These are phyloP conservation scores for Marmota flaviventris DNA, from an alignment of 2,113 vertebrate genomes.

Conservation along the genomic window DNA sequence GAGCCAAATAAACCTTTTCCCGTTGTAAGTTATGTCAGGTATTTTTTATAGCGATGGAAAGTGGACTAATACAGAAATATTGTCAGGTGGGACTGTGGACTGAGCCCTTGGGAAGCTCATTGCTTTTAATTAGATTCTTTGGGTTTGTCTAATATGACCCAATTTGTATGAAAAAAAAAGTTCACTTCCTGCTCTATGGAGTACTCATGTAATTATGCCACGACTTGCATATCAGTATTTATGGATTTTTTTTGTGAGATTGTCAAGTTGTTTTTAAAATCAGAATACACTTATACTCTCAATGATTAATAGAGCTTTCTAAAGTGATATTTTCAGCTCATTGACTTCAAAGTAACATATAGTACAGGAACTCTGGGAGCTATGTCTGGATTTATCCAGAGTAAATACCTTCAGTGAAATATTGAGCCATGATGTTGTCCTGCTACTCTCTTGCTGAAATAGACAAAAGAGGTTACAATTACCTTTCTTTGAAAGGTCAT, in stretches of 20 bases:
- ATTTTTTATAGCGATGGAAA: neutral
- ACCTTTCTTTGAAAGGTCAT: neutral
- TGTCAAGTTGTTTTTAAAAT: conserved; percentile 63
- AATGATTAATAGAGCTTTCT: conserved; percentile 70
- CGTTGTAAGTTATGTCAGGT: neutral
- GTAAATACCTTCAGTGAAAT: conserved; percentile 56
- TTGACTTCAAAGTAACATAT: conserved; percentile 62
- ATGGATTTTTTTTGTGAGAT: conserved; percentile 69
- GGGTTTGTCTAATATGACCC: neutral
- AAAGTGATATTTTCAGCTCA: conserved; percentile 69
- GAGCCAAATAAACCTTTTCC: neutral
- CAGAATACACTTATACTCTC: conserved; percentile 15
- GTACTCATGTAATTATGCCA: conserved; percentile 20
- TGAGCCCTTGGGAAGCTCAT: neutral
- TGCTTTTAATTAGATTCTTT: conserved; percentile 16
- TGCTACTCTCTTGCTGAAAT: neutral
- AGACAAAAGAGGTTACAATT: conserved; percentile 19
- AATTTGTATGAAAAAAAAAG: conserved; percentile 39
- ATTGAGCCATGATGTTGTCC: conserved; percentile 47
- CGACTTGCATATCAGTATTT: conserved; percentile 52
- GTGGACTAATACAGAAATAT: neutral
- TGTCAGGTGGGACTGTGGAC: neutral
- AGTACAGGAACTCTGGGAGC: conserved; percentile 11
- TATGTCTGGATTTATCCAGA: conserved; percentile 54
- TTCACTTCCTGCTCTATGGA: neutral